Evolutionary conservation across 1,140 invertebrate genomes (phyloP), one percentile per base, ranked within the genome.

Genomic region (Apis dorsata): DNA sequence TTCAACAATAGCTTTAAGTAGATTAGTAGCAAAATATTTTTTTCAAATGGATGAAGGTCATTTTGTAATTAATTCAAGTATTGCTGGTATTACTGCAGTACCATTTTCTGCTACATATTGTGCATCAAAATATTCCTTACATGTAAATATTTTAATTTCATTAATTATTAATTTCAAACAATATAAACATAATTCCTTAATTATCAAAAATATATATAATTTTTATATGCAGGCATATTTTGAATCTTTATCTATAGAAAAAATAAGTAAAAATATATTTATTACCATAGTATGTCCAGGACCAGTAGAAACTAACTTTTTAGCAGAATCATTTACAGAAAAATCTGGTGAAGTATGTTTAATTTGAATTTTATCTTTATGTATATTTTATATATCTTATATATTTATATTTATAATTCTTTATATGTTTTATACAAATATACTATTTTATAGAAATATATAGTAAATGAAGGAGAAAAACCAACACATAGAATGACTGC

Each of bases 51-150:
- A 93, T 55, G 76, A 90, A 34, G 97, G 97, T 2, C 97, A 97
- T 81, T 91, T 97, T 75, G 97, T 96, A 1, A 95, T 97, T 17
- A 97, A 95, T 12, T 97, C 96, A 0, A 97, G 97, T 90, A 83
- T 96, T 24, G 96, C 96, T 60, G 97, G 97, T 19, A 93, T 97
- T 79, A 87, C 96, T 63, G 95, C 96, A 15, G 95, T 95, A 17
- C 97, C 97, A 65, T 96, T 94, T 92, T 98, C 97, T 10, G 96
- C 94, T 24, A 96, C 96, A 0, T 98, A 98, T 90, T 96, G 96
- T 74, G 97, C 94, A 13, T 94, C 96, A 1, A 98, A 98, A 93
- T 96, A 97, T 93, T 97, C 97, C 1, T 89, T 98, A 65, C 97
- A 98, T 90, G 97, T 97, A 94, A 89, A 83, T 81, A 7, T 0